Evolutionary conservation across 2,888 invertebrate species (phyloP), one percentile per base, ranked within the genome.

Genomic region (Xanthia icteritia): DNA sequence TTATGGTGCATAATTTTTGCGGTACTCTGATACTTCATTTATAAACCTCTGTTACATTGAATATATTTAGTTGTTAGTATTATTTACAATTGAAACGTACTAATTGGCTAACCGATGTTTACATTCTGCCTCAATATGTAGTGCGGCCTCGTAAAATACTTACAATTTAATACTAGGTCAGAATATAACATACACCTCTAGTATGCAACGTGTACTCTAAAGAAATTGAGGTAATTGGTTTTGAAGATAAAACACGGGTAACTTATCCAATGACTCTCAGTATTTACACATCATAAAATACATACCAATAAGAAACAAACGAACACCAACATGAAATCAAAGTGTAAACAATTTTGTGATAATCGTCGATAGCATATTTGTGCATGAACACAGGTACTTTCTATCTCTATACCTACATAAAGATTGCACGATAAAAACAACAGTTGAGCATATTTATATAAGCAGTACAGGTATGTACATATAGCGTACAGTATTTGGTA

Each of bases 171-270:
- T 91, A 94, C 93, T 95, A 95, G 86, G 90, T 91, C 93, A 94
- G 94, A 94, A 93, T 92, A 93, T 90, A 91, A 93, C 91, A 93
- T 91, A 95, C 93, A 94, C 92, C 91, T 92, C 92, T 92, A 92
- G 91, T 92, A 93, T 92, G 93, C 90, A 91, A 92, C 90, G 94
- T 93, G 94, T 94, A 94, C 91, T 93, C 95, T 96, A 95, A 94
- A 95, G 95, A 96, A 94, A 95, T 95, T 96, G 96, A 96, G 96
- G 96, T 96, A 96, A 96, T 96, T 94, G 96, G 96, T 96, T 96
- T 93, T 92, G 95, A 95, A 95, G 93, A 95, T 91, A 94, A 93
- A 93, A 94, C 92, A 92, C 92, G 95, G 96, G 95, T 96, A 96
- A 96, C 96, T 96, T 93, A 95, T 95, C 95, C 95, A 95, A 96